Conservation (phyloP, 2,888 invertebrate species). For the Phania funesta region DNA sequence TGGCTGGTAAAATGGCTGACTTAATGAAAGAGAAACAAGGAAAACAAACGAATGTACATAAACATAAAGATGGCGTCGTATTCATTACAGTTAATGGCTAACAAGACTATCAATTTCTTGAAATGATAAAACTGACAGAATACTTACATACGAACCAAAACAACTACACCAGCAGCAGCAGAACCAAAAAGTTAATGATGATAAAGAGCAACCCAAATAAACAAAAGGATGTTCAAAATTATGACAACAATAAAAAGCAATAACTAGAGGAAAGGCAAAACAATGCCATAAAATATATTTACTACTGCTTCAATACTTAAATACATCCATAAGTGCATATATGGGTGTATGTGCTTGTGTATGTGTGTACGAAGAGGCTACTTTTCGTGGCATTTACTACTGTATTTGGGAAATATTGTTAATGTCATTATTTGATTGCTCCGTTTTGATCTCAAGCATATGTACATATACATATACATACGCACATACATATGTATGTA, state of each 20-base stretch:
- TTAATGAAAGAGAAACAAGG: neutral
- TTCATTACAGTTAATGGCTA: conserved; percentile 66
- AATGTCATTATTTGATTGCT: neutral
- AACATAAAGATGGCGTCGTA: conserved; percentile 66
- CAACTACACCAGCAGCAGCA: conserved; percentile 4
- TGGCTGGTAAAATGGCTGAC: conserved; percentile 1
- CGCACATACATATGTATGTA: neutral
- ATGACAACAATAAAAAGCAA: conserved; percentile 43
- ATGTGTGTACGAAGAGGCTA: neutral
- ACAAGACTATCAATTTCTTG: conserved; percentile 61
- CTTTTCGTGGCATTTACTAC: neutral
- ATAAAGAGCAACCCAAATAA: conserved; percentile 28
- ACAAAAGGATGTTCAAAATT: conserved; percentile 38
- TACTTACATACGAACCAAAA: neutral
- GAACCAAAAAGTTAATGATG: conserved; percentile 32
- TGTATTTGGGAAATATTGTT: neutral
- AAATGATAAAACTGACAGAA: conserved; percentile 43
- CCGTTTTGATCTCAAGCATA: neutral
- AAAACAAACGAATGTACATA: conserved; percentile 19
- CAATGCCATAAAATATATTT: neutral
- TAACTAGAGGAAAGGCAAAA: conserved; percentile 11
- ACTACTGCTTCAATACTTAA: neutral
- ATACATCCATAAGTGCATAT: neutral
- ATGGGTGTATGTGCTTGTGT: neutral
- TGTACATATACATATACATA: neutral